These are phyloP conservation scores for Syngnathus scovelli DNA, from an alignment of 2,113 vertebrate species.

Conservation along the genomic window DNA sequence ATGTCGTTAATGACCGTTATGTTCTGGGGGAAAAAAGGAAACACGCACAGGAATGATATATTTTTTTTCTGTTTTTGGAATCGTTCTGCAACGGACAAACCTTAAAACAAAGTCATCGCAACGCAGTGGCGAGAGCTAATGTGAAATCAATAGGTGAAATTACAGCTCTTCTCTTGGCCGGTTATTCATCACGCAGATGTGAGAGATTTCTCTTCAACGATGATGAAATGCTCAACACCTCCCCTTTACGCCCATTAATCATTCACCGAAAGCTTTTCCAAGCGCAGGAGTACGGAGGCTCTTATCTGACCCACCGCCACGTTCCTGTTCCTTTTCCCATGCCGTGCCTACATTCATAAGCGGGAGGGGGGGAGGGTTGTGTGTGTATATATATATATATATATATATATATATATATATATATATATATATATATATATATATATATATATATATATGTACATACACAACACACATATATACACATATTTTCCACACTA, in stretches of 20 bases:
- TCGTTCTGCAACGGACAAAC: neutral
- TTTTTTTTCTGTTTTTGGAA: neutral
- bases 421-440: no score
- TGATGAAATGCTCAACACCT: constrained; percentile 54
- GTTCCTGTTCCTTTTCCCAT: neutral
- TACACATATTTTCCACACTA: no score
- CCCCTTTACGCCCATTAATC: constrained; percentile 49
- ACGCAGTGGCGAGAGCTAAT: constrained; percentile 29
- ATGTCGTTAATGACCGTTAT: constrained; percentile 85
- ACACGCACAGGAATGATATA: neutral
- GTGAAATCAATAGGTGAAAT: constrained; percentile 50
- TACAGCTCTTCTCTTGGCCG: constrained; percentile 36
- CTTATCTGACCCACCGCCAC: constrained; percentile 48
- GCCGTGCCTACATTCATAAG: neutral
- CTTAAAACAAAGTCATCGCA: constrained; percentile 20
- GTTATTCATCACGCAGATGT: constrained; percentile 50
- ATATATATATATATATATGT: no score
- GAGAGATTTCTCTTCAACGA: constrained; percentile 30
- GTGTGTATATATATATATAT: no score
- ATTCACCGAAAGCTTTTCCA: constrained; percentile 42
- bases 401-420: no score
- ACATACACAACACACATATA: no score
- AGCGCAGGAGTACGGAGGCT: constrained; percentile 32
- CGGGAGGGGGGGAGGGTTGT: no score
- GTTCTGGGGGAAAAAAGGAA: constrained; percentile 69